Evolutionary conservation across 2,888 invertebrate species (phyloP).

Genomic region (Lycia hirtaria): DNA sequence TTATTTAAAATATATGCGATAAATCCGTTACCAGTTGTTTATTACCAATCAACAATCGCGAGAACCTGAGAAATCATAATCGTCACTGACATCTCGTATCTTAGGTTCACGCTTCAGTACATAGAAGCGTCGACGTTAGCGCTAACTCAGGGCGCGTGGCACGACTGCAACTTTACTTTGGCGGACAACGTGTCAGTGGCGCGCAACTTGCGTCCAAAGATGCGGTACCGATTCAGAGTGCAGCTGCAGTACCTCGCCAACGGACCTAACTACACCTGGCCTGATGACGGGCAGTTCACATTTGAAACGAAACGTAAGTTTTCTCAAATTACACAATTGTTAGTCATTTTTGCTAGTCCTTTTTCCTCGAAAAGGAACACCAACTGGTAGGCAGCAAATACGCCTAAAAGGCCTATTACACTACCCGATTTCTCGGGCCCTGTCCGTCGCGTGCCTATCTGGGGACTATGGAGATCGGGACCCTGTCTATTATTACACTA

Average conservation of each 20-base stretch:
- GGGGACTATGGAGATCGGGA: too few species aligned
- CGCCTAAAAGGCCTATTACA: too few species aligned
- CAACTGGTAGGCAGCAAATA: too few species aligned
- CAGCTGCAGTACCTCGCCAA: constrained; percentile 86
- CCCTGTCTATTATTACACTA: too few species aligned
- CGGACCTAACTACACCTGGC: constrained; percentile 89
- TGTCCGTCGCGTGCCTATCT: too few species aligned
- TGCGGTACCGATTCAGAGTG: constrained; percentile 91
- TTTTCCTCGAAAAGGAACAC: too few species aligned
- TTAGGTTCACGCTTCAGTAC: constrained; percentile 69
- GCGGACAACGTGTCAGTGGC: constrained; percentile 65
- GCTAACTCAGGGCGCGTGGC: constrained; percentile 61
- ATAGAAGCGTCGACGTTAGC: constrained; percentile 83
- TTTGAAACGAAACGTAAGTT: constrained; percentile 90
- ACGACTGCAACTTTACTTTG: constrained; percentile 48
- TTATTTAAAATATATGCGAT: too few species aligned
- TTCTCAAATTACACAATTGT: background rate
- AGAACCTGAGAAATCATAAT: too few species aligned
- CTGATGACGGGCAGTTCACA: constrained; percentile 88
- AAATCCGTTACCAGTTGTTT: too few species aligned
- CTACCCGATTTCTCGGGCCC: too few species aligned
- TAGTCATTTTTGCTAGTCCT: background rate
- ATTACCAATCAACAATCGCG: too few species aligned
- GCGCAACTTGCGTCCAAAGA: constrained; percentile 88
- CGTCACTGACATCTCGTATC: background rate